Evolutionary conservation across 2,113 vertebrate genomes (phyloP).

Genomic region (Cygnus buccinator): DNA sequence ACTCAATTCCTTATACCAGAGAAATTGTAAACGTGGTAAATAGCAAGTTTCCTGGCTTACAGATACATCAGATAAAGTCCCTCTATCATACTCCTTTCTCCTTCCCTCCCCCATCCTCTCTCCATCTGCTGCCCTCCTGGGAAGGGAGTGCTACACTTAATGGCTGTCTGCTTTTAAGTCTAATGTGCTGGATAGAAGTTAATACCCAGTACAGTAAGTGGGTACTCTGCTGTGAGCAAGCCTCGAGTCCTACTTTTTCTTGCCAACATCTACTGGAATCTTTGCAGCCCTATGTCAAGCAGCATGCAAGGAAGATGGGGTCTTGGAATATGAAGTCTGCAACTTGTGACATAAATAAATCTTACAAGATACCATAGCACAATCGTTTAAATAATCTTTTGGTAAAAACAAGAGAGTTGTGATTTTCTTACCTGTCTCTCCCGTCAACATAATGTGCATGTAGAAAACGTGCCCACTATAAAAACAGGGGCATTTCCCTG

Average conservation of each 20-base stretch:
- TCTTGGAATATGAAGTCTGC: not conserved
- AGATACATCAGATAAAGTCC: not conserved
- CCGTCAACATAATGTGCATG: not conserved
- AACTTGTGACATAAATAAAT: not conserved
- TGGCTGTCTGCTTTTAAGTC: constrained; percentile 30
- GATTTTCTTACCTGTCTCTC: not conserved
- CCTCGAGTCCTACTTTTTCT: not conserved
- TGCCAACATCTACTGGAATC: not conserved
- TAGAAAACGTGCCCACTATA: not conserved
- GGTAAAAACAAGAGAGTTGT: not conserved
- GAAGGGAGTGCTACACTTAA: constrained; percentile 22
- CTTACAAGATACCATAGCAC: not conserved
- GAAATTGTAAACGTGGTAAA: constrained; percentile 49
- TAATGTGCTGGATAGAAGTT: constrained; percentile 46
- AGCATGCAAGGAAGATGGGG: not conserved
- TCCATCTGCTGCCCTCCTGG: constrained; percentile 51
- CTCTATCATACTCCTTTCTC: not conserved
- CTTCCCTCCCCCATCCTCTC: constrained; percentile 13
- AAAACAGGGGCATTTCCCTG: not conserved
- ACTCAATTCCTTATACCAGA: constrained; percentile 37
- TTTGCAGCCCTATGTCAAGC: not conserved
- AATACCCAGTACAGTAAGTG: not conserved
- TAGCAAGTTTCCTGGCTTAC: constrained; percentile 28
- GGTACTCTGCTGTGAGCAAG: constrained; percentile 11
- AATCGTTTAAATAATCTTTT: not conserved